phyloP scores from a whole-genome alignment of 2,888 invertebrate genomes.

The Phalera bucephala region DNA sequence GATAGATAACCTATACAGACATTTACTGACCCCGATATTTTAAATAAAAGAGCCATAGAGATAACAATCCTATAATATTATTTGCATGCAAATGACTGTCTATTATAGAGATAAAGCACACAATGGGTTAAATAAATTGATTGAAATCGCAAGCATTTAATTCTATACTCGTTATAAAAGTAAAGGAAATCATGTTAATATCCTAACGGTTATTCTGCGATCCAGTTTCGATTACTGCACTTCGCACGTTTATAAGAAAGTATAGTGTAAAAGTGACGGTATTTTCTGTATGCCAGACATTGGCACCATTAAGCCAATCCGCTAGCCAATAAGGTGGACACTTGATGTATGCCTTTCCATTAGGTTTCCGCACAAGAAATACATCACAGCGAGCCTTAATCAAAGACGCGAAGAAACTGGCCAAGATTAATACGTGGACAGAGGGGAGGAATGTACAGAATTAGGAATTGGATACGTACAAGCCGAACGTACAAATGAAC shows the following conservation, averaged over 20 bases:
- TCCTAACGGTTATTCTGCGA: constrained; percentile 24
- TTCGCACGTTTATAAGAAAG: constrained; percentile 27
- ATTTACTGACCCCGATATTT: constrained; percentile 24
- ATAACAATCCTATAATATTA: constrained; percentile 42
- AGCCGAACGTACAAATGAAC: constrained; percentile 50
- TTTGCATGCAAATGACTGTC: constrained; percentile 54
- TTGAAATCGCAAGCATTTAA: constrained; percentile 29
- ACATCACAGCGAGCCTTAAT: constrained; percentile 77
- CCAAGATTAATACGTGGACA: constrained; percentile 75
- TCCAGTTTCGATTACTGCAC: constrained; percentile 14
- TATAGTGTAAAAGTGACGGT: constrained; percentile 45
- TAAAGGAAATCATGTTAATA: constrained; percentile 10
- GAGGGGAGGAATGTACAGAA: constrained; percentile 52
- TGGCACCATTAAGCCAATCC: constrained; percentile 73
- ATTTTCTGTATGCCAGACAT: constrained; percentile 56
- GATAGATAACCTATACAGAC: constrained; percentile 23
- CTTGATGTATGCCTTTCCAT: constrained; percentile 81
- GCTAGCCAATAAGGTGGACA: constrained; percentile 77
- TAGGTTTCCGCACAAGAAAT: constrained; percentile 78
- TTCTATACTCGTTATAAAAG: constrained; percentile 26
- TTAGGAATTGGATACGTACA: constrained; percentile 49
- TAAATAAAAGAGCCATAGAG: constrained; percentile 38
- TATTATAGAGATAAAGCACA: constrained; percentile 44
- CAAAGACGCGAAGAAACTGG: constrained; percentile 72
- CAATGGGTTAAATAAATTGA: constrained; percentile 41